A percentile compares a stretch with the other conserved stretches of the same genome.
phyloP scores from a whole-genome alignment of 2,888 invertebrate species.

The Petrophora chlorosata region DNA sequence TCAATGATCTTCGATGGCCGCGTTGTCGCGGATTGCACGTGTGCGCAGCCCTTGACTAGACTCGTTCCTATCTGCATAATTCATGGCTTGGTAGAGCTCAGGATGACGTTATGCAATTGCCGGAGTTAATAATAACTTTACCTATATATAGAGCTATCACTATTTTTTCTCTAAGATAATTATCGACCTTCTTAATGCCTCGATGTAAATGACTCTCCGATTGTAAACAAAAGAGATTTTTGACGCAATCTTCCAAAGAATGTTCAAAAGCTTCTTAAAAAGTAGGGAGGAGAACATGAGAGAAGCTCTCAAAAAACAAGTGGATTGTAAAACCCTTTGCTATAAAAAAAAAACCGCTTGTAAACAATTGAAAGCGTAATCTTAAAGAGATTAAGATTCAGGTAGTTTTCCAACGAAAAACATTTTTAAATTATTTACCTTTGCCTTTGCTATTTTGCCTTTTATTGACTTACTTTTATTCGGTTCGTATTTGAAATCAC shows the following conservation, averaged over 20 bases:
- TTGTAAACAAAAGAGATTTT: not conserved
- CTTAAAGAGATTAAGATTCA: constrained; percentile 8
- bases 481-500: too few species aligned
- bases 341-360: too few species aligned
- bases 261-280: not conserved
- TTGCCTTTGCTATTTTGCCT: too few species aligned
- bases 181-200: not conserved
- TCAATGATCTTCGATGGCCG: constrained; percentile 45
- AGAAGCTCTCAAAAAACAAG: constrained; percentile 16
- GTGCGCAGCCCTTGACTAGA: constrained; percentile 23
- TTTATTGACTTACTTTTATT: too few species aligned
- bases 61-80: constrained; percentile 28
- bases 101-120: constrained; percentile 23
- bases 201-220: constrained; percentile 1
- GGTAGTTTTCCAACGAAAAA: not conserved
- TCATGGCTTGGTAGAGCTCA: constrained; percentile 18
- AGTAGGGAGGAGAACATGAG: not conserved
- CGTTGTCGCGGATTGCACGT: constrained; percentile 28
- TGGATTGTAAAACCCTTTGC: constrained; percentile 13
- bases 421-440: too few species aligned
- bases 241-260: not conserved
- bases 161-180: not conserved
- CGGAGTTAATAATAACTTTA: constrained; percentile 10
- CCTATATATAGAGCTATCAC: constrained; percentile 10
- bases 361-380: constrained; percentile 3